Base-by-base conservation (phyloP, 2,113 vertebrate genomes). In the Elgaria multicarinata region DNA sequence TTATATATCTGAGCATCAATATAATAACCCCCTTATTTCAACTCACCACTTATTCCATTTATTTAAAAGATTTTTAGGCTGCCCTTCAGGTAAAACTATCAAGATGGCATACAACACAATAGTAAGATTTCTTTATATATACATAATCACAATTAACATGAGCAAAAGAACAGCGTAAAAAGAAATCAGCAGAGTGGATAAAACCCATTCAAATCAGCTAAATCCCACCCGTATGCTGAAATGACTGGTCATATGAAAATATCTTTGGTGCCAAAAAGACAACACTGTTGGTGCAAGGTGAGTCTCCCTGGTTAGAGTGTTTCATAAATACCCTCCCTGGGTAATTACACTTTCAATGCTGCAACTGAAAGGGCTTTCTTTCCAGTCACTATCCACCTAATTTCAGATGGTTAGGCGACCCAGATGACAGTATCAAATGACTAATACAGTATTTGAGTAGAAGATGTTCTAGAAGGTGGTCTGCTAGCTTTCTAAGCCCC, bases 31-130 rank as follows among this genome's bases (percentile, higher is more conserved):
- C 0, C 83, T 64, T 62, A 91, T 64, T 82, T 74, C 87, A 84
- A 92, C 55, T 82, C 67, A 86, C 82, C 58, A 69, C 72, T 91
- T 92, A 91, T 87, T 88, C 89, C 87, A 95, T 77, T 89, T 77
- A 87, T 92, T 86, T 91, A 84, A 72, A n/a, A n/a, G 69, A 33
- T 18, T 62, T 62, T 62, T 62, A 62, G 58, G 58, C 58, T 62
- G 18, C 20, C 58, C 58, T 62, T 62, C 16, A 62, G 1, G 58
- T 62, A 62, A 62, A 62, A 18, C 58, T 62, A 62, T 62, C 16
- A 62, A 62, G 69, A 13, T 6, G 26, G 13, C 33, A 33, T 33
- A 33, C 69, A 71, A 71, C 9, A 71, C 69, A 71, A 71, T 33
- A 71, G 69, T 13, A 33, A 71, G 33, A 13, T n/a, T n/a, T n/a